A percentile compares a stretch with the other conserved stretches of the same genome.
phyloP scores from a whole-genome alignment of 2,113 vertebrate genomes.

The Stomatorhinus ivindoensis region DNA sequence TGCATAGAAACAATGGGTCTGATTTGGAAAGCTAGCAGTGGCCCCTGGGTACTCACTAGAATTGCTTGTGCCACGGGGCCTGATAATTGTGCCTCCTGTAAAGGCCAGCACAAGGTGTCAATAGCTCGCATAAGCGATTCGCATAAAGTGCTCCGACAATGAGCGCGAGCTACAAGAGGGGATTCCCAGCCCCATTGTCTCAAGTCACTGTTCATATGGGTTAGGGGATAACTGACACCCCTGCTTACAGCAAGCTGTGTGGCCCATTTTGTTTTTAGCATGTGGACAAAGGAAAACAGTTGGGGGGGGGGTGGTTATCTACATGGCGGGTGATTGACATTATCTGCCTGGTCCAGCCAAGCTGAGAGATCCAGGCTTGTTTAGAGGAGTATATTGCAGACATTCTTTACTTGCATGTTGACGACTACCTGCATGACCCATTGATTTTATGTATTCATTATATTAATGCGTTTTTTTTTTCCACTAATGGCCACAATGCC shows the following conservation, averaged over 20 bases:
- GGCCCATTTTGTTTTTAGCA: slow-evolving; percentile 63
- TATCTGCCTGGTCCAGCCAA: slow-evolving; percentile 55
- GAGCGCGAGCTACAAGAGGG: slow-evolving; percentile 27
- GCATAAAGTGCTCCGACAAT: slow-evolving; percentile 46
- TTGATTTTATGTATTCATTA: neutral
- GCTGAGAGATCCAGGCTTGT: slow-evolving; percentile 40
- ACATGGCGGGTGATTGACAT: slow-evolving; percentile 62
- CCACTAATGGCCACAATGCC: neutral
- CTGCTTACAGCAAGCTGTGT: slow-evolving; percentile 61
- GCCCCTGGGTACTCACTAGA: slow-evolving; percentile 38
- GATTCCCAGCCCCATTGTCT: slow-evolving; percentile 52
- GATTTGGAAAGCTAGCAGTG: slow-evolving; percentile 43
- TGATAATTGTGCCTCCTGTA: slow-evolving; percentile 54
- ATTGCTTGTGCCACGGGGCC: slow-evolving; percentile 39
- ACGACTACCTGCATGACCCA: neutral
- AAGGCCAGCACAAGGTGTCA: slow-evolving; percentile 59
- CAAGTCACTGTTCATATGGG: slow-evolving; percentile 54
- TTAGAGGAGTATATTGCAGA: slow-evolving; percentile 15
- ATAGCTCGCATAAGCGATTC: slow-evolving; percentile 52
- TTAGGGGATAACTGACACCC: slow-evolving; percentile 64
- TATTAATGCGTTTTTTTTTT: neutral
- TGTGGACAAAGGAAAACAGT: slow-evolving; percentile 60
- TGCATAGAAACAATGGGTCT: slow-evolving; percentile 55
- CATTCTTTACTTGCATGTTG: neutral
- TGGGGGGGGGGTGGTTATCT: slow-evolving; percentile 42